These are phyloP conservation scores for Hypselothyrea guttata DNA, from an alignment of 2,888 invertebrate genomes.

Conservation along the genomic window DNA sequence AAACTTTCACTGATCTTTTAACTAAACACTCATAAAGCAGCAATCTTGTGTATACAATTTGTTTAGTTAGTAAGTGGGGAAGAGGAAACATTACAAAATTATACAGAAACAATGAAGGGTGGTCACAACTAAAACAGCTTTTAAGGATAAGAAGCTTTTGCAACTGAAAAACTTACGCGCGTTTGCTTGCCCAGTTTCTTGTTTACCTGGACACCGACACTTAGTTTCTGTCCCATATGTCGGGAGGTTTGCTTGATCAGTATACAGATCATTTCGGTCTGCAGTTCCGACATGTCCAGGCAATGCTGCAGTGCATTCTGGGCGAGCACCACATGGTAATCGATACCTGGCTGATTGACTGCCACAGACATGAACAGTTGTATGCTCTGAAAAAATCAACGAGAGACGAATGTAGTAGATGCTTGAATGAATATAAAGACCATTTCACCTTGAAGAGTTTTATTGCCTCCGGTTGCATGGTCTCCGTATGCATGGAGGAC, in stretches of 20 bases:
- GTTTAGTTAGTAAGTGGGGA: no score
- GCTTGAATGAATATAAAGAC: no score
- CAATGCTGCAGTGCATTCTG: constrained; percentile 98
- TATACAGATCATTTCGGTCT: constrained; percentile 95
- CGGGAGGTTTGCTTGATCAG: constrained; percentile 96
- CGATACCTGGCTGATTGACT: constrained; percentile 97
- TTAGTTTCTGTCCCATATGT: constrained; percentile 90
- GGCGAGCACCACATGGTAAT: constrained; percentile 98
- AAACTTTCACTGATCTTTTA: no score
- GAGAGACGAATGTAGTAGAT: neutral
- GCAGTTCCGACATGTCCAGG: constrained; percentile 93
- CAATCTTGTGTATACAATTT: no score
- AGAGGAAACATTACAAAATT: constrained; percentile 24
- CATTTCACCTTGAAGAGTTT: constrained; percentile 94
- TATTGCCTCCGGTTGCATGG: constrained; percentile 94
- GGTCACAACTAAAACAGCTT: constrained; percentile 33
- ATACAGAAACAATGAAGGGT: constrained; percentile 8
- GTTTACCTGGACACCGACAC: constrained; percentile 94
- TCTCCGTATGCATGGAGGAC: constrained; percentile 94
- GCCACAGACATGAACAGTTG: constrained; percentile 98
- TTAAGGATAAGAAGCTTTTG: constrained; percentile 47
- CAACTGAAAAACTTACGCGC: constrained; percentile 85
- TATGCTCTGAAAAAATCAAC: constrained; percentile 86
- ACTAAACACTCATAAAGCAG: no score
- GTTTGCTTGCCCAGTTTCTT: constrained; percentile 86